Base-by-base conservation (phyloP, 92 coral and sea anemone species). In the Micromussa lordhowensis region DNA sequence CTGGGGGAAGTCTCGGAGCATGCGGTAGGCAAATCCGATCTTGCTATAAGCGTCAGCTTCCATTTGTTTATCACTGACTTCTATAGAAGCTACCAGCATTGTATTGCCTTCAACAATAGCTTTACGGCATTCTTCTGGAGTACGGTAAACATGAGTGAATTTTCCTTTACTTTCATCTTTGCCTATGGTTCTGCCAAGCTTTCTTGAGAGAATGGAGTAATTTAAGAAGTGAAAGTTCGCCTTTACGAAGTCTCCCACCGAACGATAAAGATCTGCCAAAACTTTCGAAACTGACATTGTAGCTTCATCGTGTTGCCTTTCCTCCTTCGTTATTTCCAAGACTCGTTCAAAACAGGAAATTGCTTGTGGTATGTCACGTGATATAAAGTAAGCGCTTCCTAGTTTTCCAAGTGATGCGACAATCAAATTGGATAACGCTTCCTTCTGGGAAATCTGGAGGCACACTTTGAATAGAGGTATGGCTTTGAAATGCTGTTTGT, bases 341-440 rank as follows among this genome's bases (percentile, higher is more conserved):
- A 32, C 82, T 11, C 61, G 36, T 34, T 78, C 82, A 30, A 53
- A 78, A 48, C 21, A 78, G 28, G 82, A 49, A n/a, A 78, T 28
- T n/a, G 68, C 68, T 7, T 30, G 82, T 3, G 82, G 31, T 18
- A 78, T 30, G 51, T 78, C 82, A 28, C 31, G 55, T 40, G 82
- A 55, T 35, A 35, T 32, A 26, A 78, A 53, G 44, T 49, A 55
- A 78, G 57, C 55, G 68, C 30, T 24, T 1, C 82, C 82, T 44
- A 78, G 40, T 21, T 40, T 53, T 54, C 68, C 82, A 28, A 78
- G 28, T 18, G 82, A 78, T 53, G 68, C 82, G 55, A 64, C 82
- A n/a, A 78, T 16, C 13, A 36, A 53, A 30, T 63, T 26, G 55
- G 32, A 30, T 14, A 53, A 48, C 48, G 68, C 68, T 9, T 66